phyloP scores from a whole-genome alignment of 2,113 vertebrate species.

The Pyxicephalus adspersus region DNA sequence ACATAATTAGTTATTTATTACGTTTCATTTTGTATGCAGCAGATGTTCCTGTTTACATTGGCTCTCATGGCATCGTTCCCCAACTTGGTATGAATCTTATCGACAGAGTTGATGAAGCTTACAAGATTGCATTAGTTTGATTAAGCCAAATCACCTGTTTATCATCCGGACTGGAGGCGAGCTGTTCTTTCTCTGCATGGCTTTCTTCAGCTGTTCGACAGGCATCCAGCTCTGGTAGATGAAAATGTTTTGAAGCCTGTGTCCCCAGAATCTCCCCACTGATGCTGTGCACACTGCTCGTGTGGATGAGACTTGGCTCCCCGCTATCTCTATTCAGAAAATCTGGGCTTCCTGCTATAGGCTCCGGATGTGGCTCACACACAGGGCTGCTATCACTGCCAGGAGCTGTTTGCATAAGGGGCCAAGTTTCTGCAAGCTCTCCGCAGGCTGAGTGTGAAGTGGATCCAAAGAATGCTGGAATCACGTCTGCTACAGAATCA shows the following conservation, averaged over 20 bases:
- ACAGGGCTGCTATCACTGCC: conserved; percentile 65
- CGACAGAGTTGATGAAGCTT: neutral
- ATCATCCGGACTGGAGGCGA: neutral
- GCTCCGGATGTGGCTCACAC: conserved; percentile 69
- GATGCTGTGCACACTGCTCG: conserved; percentile 59
- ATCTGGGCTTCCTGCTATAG: conserved; percentile 62
- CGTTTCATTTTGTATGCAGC: neutral
- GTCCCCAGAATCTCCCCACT: conserved; percentile 42
- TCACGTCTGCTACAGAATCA: conserved; percentile 70
- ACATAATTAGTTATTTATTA: too few species aligned
- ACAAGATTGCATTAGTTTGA: neutral
- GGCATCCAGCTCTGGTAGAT: conserved; percentile 1
- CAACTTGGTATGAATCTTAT: neutral
- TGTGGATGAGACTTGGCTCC: conserved; percentile 58
- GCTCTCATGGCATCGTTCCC: neutral
- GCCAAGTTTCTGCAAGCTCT: conserved; percentile 76
- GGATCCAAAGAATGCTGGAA: conserved; percentile 72
- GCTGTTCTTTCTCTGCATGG: conserved; percentile 4
- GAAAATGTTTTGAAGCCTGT: conserved; percentile 13
- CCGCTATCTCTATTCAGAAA: conserved; percentile 62
- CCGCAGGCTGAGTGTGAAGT: conserved; percentile 66
- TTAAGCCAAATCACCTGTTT: conserved; percentile 34
- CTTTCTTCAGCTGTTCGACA: conserved; percentile 13
- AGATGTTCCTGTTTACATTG: conserved; percentile 6
- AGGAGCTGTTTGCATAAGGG: conserved; percentile 72